These are phyloP conservation scores for Pomacea canaliculata DNA, from an alignment of 2,888 invertebrate genomes.

Conservation along the genomic window DNA sequence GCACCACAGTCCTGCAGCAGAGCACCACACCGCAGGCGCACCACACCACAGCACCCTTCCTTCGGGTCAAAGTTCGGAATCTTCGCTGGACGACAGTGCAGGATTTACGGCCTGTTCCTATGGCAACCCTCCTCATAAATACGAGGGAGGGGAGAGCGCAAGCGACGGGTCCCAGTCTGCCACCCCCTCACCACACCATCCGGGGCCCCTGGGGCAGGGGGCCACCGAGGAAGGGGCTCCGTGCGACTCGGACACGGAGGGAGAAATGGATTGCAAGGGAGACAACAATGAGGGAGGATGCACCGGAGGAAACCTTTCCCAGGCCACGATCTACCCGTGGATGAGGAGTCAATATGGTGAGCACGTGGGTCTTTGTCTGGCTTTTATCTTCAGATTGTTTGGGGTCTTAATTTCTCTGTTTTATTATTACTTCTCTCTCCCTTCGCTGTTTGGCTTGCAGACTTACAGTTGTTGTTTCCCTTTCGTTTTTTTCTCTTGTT, in stretches of 20 bases:
- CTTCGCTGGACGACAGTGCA: background rate
- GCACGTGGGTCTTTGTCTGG: background rate
- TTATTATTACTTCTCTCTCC: background rate
- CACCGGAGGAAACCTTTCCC: slow-evolving; percentile 22
- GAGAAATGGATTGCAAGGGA: slow-evolving; percentile 13
- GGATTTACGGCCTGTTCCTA: slow-evolving; percentile 17
- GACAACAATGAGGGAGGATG: slow-evolving; percentile 14
- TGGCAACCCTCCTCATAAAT: slow-evolving; percentile 8
- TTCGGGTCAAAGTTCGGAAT: too few species aligned
- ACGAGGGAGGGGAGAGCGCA: slow-evolving; percentile 6
- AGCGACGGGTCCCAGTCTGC: slow-evolving; percentile 13
- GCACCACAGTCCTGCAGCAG: slow-evolving; percentile 1
- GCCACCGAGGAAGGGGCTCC: background rate
- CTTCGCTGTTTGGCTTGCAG: background rate
- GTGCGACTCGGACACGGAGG: slow-evolving; percentile 9
- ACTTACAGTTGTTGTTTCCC: background rate
- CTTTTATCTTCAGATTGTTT: background rate
- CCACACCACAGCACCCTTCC: background rate
- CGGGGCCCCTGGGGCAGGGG: slow-evolving; percentile 1
- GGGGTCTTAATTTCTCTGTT: background rate
- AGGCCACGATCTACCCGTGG: slow-evolving; percentile 38
- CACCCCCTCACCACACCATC: slow-evolving; percentile 2
- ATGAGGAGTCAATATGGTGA: slow-evolving; percentile 39
- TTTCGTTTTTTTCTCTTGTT: background rate
- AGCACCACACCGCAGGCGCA: background rate